Evolutionary conservation across 1,140 invertebrate species (phyloP).

Genomic region (Oryctes rhinoceros): DNA sequence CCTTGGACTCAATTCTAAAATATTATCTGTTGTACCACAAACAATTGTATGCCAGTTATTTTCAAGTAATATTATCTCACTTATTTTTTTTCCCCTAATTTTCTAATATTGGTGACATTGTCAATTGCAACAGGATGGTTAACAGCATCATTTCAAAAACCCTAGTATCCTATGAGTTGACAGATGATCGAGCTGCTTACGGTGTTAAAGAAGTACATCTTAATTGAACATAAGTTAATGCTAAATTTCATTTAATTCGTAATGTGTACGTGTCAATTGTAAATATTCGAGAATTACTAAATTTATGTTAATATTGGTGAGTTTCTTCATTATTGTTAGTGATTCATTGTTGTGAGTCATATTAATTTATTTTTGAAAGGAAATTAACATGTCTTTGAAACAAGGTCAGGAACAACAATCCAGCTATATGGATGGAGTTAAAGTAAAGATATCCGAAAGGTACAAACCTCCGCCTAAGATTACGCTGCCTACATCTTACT

Average conservation of each 20-base stretch:
- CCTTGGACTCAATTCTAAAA: too few species aligned
- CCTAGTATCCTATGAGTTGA: not conserved
- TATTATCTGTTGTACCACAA: too few species aligned
- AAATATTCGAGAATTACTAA: conserved; percentile 4
- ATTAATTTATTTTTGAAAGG: conserved; percentile 15
- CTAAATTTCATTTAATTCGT: conserved; percentile 19
- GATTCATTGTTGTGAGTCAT: conserved; percentile 32
- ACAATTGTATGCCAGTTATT: too few species aligned
- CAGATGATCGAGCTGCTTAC: not conserved
- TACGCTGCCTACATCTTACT: conserved; percentile 72
- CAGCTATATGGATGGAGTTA: conserved; percentile 79
- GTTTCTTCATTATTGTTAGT: conserved; percentile 26
- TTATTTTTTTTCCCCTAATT: too few species aligned
- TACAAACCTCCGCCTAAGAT: conserved; percentile 81
- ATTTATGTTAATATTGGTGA: conserved; percentile 36
- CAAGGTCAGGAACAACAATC: conserved; percentile 42
- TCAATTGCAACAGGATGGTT: not conserved
- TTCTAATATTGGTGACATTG: not conserved
- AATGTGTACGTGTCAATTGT: conserved; percentile 23
- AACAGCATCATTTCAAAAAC: not conserved
- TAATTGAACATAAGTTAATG: conserved; percentile 26
- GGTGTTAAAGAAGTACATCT: not conserved
- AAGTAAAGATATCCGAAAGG: conserved; percentile 86
- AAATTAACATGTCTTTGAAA: conserved; percentile 45
- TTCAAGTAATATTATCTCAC: too few species aligned